A percentile compares a stretch with the other conserved stretches of the same genome.
phyloP scores from a whole-genome alignment of 2,113 vertebrate genomes.

The Nymphicus hollandicus region DNA sequence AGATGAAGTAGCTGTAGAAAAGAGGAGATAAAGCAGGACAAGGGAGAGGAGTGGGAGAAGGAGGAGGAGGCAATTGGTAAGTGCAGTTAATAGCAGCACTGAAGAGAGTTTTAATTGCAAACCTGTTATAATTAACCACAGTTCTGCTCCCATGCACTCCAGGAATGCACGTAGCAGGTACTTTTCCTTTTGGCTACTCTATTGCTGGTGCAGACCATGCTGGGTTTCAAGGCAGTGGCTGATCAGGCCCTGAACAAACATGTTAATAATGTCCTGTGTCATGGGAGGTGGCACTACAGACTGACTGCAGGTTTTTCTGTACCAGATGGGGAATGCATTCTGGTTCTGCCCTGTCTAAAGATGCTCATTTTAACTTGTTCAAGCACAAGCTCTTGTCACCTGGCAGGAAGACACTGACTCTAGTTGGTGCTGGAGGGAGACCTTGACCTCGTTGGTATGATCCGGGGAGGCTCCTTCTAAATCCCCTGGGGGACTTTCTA shows the following conservation, averaged over 20 bases:
- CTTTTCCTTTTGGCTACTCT: not conserved
- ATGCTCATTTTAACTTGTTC: not conserved
- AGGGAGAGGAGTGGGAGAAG: not conserved
- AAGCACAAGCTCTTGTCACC: constrained; percentile 18
- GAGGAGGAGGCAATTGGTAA: not conserved
- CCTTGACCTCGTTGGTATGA: constrained; percentile 42
- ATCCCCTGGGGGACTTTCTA: constrained; percentile 44
- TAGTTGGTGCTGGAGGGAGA: constrained; percentile 30
- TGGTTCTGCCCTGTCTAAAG: constrained; percentile 9
- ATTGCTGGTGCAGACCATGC: not conserved
- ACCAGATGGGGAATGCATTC: not conserved
- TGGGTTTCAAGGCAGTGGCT: not conserved
- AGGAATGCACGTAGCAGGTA: not conserved
- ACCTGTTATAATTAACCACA: not conserved
- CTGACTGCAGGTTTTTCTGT: not conserved
- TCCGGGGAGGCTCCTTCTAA: constrained; percentile 36
- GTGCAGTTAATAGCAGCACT: not conserved
- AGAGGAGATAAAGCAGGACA: not conserved
- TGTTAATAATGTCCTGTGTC: not conserved
- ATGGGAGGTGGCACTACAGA: not conserved
- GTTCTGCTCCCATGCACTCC: not conserved
- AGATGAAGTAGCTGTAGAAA: not conserved
- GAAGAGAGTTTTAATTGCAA: constrained; percentile 7
- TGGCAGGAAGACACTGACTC: constrained; percentile 1
- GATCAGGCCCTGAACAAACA: not conserved